Evolutionary conservation across 92 coral and sea anemone genomes (phyloP), one percentile per base, ranked within the genome.

Genomic region (Actinernus sp.): DNA sequence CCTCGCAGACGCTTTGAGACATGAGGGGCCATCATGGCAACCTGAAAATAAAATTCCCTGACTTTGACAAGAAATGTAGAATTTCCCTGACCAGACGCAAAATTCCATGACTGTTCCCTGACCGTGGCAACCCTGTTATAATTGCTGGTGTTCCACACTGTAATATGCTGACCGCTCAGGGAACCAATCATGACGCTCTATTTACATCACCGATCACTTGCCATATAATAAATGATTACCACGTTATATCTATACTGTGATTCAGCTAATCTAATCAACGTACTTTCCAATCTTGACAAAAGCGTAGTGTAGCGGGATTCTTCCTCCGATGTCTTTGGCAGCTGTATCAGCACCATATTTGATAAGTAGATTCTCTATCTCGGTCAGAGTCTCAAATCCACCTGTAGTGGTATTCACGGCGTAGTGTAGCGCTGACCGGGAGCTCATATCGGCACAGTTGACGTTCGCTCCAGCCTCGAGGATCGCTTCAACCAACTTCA

Each of bases 331-430:
- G 73, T 90, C 97, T 9, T 57, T 46, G 3, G 81, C 78, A 4
- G 78, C 57, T 1, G 86, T 86, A 49, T 81, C 73, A 11, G 89
- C 97, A 5, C 92, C 89, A 62, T 76, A 52, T 57, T 80, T 80
- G 58, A 86, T 23, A 75, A 90, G 27, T 58, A 90, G 43, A 46
- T 81, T 86, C 36, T 90, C 92, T 1, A 86, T 83, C 13, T 90
- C 97, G 0, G 86, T 81, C 57, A 90, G 60, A 12, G 86, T 52
- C 73, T 90, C 97, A 54, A 86, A 90, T 28, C 92, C 92, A 10
- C 97, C 97, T 3, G 97, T 86, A 0, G 92, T 90, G 8, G 78
- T 49, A 46, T 90, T 81, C 7, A 86, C 89, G 0, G 97, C 84
- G 31, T 86, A 86, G 62, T 90, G 97, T 13, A 90, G 92, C 2